These are phyloP conservation scores for Trichonephila clavipes DNA, from an alignment of 1,140 invertebrate species.

Conservation along the genomic window DNA sequence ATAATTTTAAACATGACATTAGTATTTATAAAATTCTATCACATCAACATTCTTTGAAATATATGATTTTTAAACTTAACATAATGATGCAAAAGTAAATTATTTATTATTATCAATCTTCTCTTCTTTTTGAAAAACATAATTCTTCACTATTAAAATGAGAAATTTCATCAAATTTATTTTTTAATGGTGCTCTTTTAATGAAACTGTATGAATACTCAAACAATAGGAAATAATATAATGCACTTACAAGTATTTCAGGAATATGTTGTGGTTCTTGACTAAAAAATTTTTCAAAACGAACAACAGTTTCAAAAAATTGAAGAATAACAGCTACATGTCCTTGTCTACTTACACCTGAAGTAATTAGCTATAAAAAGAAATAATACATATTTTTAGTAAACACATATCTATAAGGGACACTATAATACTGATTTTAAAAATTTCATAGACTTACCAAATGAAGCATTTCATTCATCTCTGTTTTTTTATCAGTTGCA, in stretches of 20 bases:
- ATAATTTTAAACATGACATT: too few species aligned
- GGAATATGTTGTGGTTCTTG: conserved; percentile 82
- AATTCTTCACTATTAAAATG: too few species aligned
- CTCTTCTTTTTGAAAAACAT: too few species aligned
- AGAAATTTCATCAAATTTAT: too few species aligned
- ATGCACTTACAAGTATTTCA: conserved; percentile 81
- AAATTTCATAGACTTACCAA: conserved; percentile 79
- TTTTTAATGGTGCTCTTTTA: too few species aligned
- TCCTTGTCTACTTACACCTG: conserved; percentile 81
- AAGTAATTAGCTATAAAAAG: conserved; percentile 81
- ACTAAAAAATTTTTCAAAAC: conserved; percentile 84
- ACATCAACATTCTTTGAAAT: too few species aligned
- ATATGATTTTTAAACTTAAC: too few species aligned
- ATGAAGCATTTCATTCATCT: conserved; percentile 83
- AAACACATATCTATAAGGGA: not conserved
- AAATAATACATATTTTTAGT: not conserved
- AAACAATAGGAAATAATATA: not conserved
- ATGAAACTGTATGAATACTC: too few species aligned
- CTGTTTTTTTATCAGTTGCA: conserved; percentile 80
- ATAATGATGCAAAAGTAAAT: not conserved
- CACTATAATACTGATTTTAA: not conserved
- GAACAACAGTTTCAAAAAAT: conserved; percentile 83
- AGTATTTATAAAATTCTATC: too few species aligned
- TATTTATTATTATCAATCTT: too few species aligned
- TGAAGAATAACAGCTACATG: conserved; percentile 83